Evolutionary conservation across 2,113 vertebrate genomes (phyloP).

Genomic region (Cygnus buccinator): DNA sequence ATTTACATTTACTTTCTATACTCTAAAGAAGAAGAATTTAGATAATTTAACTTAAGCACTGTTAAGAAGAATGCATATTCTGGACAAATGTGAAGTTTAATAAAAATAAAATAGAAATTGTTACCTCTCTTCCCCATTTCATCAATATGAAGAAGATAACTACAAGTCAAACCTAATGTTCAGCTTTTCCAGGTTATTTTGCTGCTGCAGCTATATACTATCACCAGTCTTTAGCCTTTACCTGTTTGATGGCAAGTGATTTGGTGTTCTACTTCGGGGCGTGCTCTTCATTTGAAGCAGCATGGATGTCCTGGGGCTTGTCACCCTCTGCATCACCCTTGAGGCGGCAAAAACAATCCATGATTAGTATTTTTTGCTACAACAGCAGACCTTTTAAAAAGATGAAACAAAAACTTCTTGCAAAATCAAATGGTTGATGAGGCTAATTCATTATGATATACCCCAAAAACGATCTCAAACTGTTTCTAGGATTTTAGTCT

Average conservation of each 20-base stretch:
- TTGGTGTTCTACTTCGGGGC: slow-evolving; percentile 66
- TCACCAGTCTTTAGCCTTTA: slow-evolving; percentile 47
- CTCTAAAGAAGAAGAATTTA: neutral
- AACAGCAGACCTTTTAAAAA: slow-evolving; percentile 38
- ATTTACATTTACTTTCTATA: neutral
- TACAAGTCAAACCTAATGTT: neutral
- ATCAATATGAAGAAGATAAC: neutral
- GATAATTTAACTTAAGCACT: neutral
- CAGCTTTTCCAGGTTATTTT: neutral
- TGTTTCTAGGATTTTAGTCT: neutral
- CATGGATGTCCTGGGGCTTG: slow-evolving; percentile 38
- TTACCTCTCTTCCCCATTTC: neutral
- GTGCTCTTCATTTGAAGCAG: slow-evolving; percentile 25
- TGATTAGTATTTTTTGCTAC: neutral
- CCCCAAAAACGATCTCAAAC: neutral
- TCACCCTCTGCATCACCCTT: slow-evolving; percentile 52
- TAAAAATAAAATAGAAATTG: neutral
- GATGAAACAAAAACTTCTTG: neutral
- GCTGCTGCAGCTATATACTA: neutral
- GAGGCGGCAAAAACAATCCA: neutral
- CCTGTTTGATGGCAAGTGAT: slow-evolving; percentile 66
- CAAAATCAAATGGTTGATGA: neutral
- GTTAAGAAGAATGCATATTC: neutral
- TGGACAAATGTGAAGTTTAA: neutral
- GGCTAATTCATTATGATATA: neutral